Evolutionary conservation across 2,888 invertebrate species (phyloP).

Genomic region (Trichopoda pennipes): DNA sequence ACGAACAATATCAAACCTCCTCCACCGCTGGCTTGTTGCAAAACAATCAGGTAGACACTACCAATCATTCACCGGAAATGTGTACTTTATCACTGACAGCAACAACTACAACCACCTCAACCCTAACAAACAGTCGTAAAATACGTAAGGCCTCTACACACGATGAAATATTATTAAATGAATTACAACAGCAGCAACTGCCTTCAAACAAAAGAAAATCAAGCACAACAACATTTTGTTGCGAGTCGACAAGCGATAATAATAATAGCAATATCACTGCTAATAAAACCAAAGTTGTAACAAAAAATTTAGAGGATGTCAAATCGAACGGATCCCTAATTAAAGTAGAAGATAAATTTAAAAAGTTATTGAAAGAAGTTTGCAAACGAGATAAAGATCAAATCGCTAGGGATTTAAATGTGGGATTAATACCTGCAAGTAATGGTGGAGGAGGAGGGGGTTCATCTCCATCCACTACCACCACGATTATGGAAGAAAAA

Average conservation of each 20-base stretch:
- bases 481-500: slow-evolving; percentile 45
- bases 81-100: slow-evolving; percentile 35
- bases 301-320: slow-evolving; percentile 18
- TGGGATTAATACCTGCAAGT: neutral
- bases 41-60: slow-evolving; percentile 66
- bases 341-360: slow-evolving; percentile 48
- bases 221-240: slow-evolving; percentile 36
- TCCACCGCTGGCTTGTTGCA: slow-evolving; percentile 46
- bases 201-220: slow-evolving; percentile 42
- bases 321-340: slow-evolving; percentile 49
- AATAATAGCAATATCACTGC: no score
- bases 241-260: slow-evolving; percentile 52
- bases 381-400: slow-evolving; percentile 32
- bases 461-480: slow-evolving; percentile 54
- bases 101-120: slow-evolving; percentile 17
- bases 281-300: slow-evolving; percentile 13
- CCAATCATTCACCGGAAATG: slow-evolving; percentile 62
- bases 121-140: slow-evolving; percentile 20
- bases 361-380: slow-evolving; percentile 35
- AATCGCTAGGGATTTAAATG: neutral
- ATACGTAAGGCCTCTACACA: slow-evolving; percentile 52
- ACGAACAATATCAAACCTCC: slow-evolving; percentile 38
- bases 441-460: slow-evolving; percentile 27
- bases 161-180: slow-evolving; percentile 54
- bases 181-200: slow-evolving; percentile 44